These are phyloP conservation scores for Idaea aversata DNA, from an alignment of 2,888 invertebrate species.

Conservation along the genomic window DNA sequence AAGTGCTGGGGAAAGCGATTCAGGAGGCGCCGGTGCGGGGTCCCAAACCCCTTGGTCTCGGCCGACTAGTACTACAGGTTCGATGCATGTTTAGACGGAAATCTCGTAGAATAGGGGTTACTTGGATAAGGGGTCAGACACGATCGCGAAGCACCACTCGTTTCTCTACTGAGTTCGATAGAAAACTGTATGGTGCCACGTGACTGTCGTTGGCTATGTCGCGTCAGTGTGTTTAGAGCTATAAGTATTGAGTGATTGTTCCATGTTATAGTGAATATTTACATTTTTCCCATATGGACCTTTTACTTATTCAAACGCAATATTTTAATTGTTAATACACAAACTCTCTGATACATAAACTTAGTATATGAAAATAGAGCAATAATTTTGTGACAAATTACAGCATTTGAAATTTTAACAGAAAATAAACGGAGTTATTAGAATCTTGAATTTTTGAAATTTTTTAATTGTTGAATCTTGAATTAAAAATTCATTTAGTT, in stretches of 20 bases:
- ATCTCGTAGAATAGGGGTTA: constrained; percentile 5
- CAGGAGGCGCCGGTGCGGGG: constrained; percentile 58
- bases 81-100: constrained; percentile 58
- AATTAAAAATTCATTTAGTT: too few relatives aligned
- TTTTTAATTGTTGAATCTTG: too few relatives aligned
- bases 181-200: too few relatives aligned
- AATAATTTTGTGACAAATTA: too few relatives aligned
- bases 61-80: constrained; percentile 68
- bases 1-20: constrained; percentile 60
- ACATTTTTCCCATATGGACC: not conserved
- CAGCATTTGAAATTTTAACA: too few relatives aligned
- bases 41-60: constrained; percentile 64
- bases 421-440: too few relatives aligned
- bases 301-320: too few relatives aligned
- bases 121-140: not conserved
- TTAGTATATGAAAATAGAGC: too few relatives aligned
- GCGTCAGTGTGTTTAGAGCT: not conserved
- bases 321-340: too few relatives aligned
- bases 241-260: not conserved
- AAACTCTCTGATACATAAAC: too few relatives aligned
- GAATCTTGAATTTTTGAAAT: too few relatives aligned
- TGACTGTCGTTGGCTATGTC: too few relatives aligned
- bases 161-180: not conserved
- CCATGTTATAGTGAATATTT: not conserved
- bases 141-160: not conserved